Conservation (phyloP, 64 coral and sea anemone genomes). For the Platygyra sinensis region DNA sequence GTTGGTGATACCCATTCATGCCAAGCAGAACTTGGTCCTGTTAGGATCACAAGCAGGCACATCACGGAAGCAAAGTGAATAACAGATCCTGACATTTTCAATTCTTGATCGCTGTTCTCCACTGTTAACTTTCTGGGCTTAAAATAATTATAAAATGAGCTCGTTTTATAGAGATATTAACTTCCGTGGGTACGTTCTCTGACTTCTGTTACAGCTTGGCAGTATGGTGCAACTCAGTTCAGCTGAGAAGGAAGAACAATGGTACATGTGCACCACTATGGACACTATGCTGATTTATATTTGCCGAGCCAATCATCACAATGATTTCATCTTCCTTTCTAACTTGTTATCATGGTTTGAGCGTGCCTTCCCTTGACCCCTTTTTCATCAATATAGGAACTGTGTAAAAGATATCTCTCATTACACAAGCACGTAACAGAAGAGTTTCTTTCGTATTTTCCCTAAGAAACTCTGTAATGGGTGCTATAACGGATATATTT, state of each 20-base stretch:
- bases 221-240: neutral
- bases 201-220: neutral
- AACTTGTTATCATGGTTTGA: too few relatives aligned
- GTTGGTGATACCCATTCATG: neutral
- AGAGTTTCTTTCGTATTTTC: too few relatives aligned
- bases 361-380: too few relatives aligned
- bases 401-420: too few relatives aligned
- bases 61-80: neutral
- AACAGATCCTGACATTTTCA: neutral
- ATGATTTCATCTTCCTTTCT: too few relatives aligned
- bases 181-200: neutral
- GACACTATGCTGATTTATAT: too few relatives aligned
- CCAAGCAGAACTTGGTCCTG: neutral
- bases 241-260: neutral
- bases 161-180: neutral
- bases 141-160: neutral
- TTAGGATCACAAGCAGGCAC: neutral
- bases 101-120: neutral
- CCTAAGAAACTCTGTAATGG: too few relatives aligned
- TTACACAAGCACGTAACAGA: too few relatives aligned
- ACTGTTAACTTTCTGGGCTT: neutral
- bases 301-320: too few relatives aligned
- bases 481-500: too few relatives aligned
- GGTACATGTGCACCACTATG: too few relatives aligned
- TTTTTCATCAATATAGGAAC: too few relatives aligned